Percentiles rank a stretch among this genome's conserved stretches.
Evolutionary conservation across 2,797 vertebrate genomes (phyloP).

Genomic region (Linurgus olivaceus): DNA sequence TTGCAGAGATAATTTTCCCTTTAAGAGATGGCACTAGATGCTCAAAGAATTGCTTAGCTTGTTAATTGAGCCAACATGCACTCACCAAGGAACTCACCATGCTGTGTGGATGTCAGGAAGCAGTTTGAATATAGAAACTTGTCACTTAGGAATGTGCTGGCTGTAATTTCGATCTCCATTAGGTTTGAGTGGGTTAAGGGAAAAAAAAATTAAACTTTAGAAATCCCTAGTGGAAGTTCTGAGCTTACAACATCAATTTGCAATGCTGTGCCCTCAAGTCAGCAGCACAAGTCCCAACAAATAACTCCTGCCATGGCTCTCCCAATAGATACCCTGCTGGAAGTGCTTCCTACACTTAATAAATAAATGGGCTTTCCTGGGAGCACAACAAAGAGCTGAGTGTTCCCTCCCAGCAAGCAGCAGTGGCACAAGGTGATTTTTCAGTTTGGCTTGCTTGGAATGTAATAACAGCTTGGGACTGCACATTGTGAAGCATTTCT

Average conservation of each 20-base stretch:
- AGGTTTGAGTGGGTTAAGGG: neutral
- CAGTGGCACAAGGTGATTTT: neutral
- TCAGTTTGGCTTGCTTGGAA: neutral
- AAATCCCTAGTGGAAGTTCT: neutral
- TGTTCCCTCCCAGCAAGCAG: neutral
- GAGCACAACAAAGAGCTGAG: neutral
- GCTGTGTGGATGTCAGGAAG: neutral
- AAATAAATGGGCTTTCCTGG: conserved; percentile 16
- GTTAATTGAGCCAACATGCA: neutral
- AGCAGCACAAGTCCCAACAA: neutral
- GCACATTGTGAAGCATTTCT: neutral
- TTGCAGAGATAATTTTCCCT: neutral
- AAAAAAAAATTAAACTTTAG: neutral
- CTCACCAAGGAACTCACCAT: neutral
- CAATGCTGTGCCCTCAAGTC: neutral
- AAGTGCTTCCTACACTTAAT: conserved; percentile 2
- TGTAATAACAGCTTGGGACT: neutral
- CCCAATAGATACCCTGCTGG: conserved; percentile 5
- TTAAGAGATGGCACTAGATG: neutral
- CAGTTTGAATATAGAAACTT: neutral
- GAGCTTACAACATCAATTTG: neutral
- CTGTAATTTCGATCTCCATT: neutral
- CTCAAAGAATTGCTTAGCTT: neutral
- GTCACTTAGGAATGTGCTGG: neutral
- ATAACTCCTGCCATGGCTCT: neutral